Conservation (phyloP, 2,888 invertebrate species). For the Nemotelus nigrinus region DNA sequence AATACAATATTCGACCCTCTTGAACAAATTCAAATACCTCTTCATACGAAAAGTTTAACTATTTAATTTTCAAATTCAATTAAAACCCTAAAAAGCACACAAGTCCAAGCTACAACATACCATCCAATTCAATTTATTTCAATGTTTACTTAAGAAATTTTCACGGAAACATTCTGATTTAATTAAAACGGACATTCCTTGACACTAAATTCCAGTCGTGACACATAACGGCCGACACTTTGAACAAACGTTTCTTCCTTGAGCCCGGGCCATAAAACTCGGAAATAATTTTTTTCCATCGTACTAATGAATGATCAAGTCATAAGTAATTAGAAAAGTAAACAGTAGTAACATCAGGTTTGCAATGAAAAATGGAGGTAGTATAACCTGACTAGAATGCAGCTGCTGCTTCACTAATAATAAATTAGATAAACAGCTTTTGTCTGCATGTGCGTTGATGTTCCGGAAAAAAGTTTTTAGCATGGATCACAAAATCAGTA, state of each 20-base stretch:
- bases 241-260: background rate
- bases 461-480: background rate
- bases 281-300: background rate
- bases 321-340: conserved; percentile 11
- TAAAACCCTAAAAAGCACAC: no score
- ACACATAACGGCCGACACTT: background rate
- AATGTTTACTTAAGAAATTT: conserved; percentile 25
- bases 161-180: conserved; percentile 14
- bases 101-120: no score
- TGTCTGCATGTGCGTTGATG: background rate
- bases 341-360: background rate
- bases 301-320: background rate
- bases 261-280: background rate
- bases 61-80: no score
- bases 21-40: no score
- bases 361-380: conserved; percentile 2
- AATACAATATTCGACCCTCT: no score
- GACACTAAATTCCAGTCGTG: background rate
- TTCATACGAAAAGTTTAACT: no score
- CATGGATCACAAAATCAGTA: background rate
- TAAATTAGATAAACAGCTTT: background rate
- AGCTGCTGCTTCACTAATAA: background rate
- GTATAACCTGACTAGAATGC: background rate
- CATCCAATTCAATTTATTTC: background rate
- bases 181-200: conserved; percentile 5